Evolutionary conservation across 53 echinoderm and acorn worm species (phyloP), one percentile per base, ranked within the genome.

Genomic region (Stichopus horrens): DNA sequence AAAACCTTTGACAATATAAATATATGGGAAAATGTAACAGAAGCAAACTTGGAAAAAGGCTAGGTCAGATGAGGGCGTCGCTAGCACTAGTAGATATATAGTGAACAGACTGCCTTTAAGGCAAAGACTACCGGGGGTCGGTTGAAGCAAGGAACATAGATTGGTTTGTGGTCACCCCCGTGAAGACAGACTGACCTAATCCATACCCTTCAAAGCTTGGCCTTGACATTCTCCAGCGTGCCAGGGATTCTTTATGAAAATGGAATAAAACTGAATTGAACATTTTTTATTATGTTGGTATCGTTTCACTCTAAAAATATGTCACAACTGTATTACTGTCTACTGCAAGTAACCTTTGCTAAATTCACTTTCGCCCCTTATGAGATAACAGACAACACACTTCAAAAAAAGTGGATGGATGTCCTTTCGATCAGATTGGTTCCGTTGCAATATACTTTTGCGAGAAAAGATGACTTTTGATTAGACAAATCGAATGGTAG

Each of bases 101-200:
- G 37, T 37, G 4, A 11, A 4, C 18, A 52, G 11, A 14, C 76
- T 76, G 53, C 76, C 53, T 76, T 76, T 76, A 76, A 76, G 76
- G 76, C 52, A 76, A 9, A 76, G 52, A 52, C 9, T 76, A 76
- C 51, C 76, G 51, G 76, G 76, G 51, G 52, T 52, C 16, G 53
- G 21, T n/a, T 78, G 53, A 16, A 21, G 19, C 80, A 55, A 21
- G 7, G 55, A 57, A 53, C 53, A 80, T 80, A 73, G 74, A 53
- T 53, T 80, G 56, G 80, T 5, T 80, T 80, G 80, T 57, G 80
- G 80, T 80, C 80, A 80, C 80, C 80, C 80, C 80, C 80, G 55
- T 80, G 57, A 80, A 80, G 80, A 57, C 20, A 55, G 56, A 57
- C 53, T 80, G 80, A 80, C 80, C 80, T 55, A 4, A 21, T n/a